A percentile compares a stretch with the other conserved stretches of the same genome.
phyloP scores from a whole-genome alignment of 2,888 invertebrate species.

The Caenorhabditis plicata region DNA sequence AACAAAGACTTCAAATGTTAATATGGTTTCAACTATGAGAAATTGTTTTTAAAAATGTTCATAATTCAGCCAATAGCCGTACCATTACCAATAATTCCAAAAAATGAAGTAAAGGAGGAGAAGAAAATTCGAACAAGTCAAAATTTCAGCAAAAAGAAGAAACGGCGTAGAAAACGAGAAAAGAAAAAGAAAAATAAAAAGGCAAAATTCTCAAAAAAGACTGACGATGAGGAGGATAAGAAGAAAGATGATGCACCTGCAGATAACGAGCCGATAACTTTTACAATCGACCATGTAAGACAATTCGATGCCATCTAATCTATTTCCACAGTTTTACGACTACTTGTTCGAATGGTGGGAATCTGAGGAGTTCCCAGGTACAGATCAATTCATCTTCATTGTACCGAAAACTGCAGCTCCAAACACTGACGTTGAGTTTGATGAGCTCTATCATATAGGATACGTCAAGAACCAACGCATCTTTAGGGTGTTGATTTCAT shows the following conservation, averaged over 20 bases:
- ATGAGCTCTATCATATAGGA: conserved; percentile 35
- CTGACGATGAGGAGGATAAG: background rate
- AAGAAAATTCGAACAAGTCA: conserved; percentile 1
- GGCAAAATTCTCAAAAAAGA: background rate
- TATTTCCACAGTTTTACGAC: conserved; percentile 7
- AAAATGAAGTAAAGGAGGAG: background rate
- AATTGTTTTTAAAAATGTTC: background rate
- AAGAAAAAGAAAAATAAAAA: background rate
- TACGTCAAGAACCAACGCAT: conserved; percentile 28
- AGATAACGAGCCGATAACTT: conserved; percentile 1
- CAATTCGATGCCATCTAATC: background rate
- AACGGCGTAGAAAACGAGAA: no score
- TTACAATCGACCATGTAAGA: conserved; percentile 9
- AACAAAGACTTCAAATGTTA: conserved; percentile 5
- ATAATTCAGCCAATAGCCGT: background rate
- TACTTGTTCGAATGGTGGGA: conserved; percentile 31
- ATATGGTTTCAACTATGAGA: conserved; percentile 1
- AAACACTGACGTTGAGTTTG: conserved; percentile 14
- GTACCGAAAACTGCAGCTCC: conserved; percentile 16
- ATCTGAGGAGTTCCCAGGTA: conserved; percentile 10
- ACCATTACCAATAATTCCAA: background rate
- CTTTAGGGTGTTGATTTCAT: conserved; percentile 12
- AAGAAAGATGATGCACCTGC: conserved; percentile 3
- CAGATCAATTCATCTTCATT: conserved; percentile 24
- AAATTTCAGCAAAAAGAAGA: conserved; percentile 1